Evolutionary conservation across 1,140 invertebrate species (phyloP), one percentile per base, ranked within the genome.

Genomic region (Drosophila pandora): DNA sequence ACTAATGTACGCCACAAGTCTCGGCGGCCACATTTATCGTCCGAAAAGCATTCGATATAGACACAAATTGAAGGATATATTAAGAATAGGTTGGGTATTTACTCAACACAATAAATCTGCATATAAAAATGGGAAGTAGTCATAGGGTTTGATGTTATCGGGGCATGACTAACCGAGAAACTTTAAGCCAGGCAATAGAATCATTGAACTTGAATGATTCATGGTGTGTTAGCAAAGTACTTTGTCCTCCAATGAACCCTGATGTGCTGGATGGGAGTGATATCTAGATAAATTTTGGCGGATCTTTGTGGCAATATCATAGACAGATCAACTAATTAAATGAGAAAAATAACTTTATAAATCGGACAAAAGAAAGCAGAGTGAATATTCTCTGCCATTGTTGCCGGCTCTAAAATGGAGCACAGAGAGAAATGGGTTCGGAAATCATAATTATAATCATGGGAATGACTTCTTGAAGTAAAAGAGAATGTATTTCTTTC

Each of bases 191-290:
- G 74, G 67, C 50, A 30, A 54, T 65, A 80, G 60, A 85, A 82
- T 87, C 81, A 82, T 75, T 87, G 82, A 85, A 82, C 74, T 77
- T 78, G 69, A 72, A 73, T 84, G 76, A 84, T 34, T 79, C 80
- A 84, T 67, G 21, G 12, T 39, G 41, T 34, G 13, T 32, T 2
- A 8, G 1, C 9, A 9, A 12, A 17, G 60, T 34, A 22, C 53
- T 47, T 64, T 4, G 6, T 28, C 52, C 10, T 17, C 48, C 25
- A 60, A 28, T 52, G 58, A 60, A 8, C 45, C 9, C 57, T 9
- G 34, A 13, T 53, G 34, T 23, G 13, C 23, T 49, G 48, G 45
- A 30, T 45, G 52, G 56, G 57, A 47, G 23, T 65, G 34, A 43
- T 48, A 72, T 37, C 34, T 37, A 37, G 34, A 10, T 28, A 17